Conservation (phyloP, 2,797 vertebrate species). For the Pempheris klunzingeri region DNA sequence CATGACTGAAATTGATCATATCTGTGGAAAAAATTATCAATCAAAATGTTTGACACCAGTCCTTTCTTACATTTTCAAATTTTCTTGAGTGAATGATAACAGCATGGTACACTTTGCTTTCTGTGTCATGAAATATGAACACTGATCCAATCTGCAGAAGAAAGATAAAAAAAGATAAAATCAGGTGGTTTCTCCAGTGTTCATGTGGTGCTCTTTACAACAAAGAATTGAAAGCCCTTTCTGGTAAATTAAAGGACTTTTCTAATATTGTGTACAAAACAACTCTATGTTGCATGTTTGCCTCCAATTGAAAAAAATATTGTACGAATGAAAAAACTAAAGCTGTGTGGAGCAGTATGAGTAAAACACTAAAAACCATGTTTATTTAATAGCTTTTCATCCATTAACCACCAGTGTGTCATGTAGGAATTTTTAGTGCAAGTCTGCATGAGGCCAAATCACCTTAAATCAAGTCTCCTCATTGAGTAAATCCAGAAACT, state of each 20-base stretch:
- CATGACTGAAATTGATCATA: neutral
- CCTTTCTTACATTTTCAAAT: neutral
- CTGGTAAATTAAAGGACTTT: slow-evolving; percentile 2
- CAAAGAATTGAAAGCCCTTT: slow-evolving; percentile 15
- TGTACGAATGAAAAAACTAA: neutral
- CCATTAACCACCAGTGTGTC: neutral
- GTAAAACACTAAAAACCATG: slow-evolving; percentile 5
- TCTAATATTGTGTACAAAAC: neutral
- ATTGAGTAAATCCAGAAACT: neutral
- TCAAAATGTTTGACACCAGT: too few relatives aligned
- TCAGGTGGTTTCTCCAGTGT: neutral
- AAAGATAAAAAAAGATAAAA: slow-evolving; percentile 6
- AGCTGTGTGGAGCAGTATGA: neutral
- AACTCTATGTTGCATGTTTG: neutral
- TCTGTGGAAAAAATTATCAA: neutral
- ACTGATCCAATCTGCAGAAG: neutral
- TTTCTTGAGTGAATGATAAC: too few relatives aligned
- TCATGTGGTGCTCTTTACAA: slow-evolving; percentile 9
- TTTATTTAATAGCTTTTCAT: neutral
- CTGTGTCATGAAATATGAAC: neutral
- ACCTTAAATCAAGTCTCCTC: slow-evolving; percentile 12
- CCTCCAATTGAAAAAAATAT: neutral
- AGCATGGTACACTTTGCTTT: slow-evolving; percentile 10
- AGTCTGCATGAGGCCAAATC: slow-evolving; percentile 12
- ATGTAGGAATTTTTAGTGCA: neutral